phyloP scores from a whole-genome alignment of 2,888 invertebrate species.

The Notocelia uddmanniana region DNA sequence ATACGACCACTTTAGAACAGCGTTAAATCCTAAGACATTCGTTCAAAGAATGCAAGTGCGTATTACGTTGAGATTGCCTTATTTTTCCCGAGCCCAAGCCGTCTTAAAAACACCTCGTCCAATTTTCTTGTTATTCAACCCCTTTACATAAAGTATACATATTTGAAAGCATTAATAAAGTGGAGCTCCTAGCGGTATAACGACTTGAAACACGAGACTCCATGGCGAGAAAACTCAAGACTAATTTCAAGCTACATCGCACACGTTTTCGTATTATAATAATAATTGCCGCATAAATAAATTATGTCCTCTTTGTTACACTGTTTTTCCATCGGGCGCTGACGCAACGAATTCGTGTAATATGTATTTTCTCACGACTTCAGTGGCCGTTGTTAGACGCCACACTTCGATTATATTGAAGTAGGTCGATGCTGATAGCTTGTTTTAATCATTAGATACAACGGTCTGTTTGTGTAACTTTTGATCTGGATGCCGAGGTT shows the following conservation, averaged over 20 bases:
- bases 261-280: conserved; percentile 9
- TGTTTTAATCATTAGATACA: too few species aligned
- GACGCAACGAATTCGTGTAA: neutral
- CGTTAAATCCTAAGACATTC: neutral
- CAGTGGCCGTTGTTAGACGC: neutral
- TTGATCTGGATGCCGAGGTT: too few species aligned
- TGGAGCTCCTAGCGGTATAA: conserved; percentile 4
- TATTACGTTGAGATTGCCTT: neutral
- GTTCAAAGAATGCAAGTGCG: neutral
- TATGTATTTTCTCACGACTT: neutral
- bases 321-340: neutral
- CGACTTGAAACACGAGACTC: conserved; percentile 22
- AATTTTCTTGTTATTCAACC: conserved; percentile 21
- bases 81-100: neutral
- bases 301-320: conserved; percentile 5
- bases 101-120: neutral
- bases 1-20: neutral
- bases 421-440: too few species aligned
- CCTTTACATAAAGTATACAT: conserved; percentile 17
- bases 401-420: neutral
- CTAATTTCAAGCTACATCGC: conserved; percentile 27
- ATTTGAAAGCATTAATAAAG: conserved; percentile 17
- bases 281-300: conserved; percentile 21
- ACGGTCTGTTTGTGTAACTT: too few species aligned
- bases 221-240: conserved; percentile 1